Base-by-base conservation (phyloP, 1,140 invertebrate genomes). In the Leptinotarsa lineolata region DNA sequence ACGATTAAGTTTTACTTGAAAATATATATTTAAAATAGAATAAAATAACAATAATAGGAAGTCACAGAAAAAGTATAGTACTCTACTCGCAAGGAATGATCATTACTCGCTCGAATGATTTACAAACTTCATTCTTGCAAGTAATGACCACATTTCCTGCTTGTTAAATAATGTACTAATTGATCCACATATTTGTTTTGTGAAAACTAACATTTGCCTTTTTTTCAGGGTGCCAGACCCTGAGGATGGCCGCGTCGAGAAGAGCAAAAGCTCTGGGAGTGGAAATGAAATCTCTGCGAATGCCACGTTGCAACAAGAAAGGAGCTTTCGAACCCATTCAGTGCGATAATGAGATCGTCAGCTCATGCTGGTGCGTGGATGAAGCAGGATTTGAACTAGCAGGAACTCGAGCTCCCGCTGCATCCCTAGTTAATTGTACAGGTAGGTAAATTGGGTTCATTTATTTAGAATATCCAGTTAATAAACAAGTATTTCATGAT, bases 311-410 rank as follows among this genome's bases (percentile, higher is more conserved):
- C 79, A 86, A 88, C 78, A 84, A 85, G 5, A 88, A 89, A 18
- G 93, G 93, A 4, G 90, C 91, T 72, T 95, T 94, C 78, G 92
- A 93, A 80, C 85, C 87, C 24, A 86, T 95, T 16, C 94, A 95
- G 82, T 95, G 93, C 79, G 88, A 89, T 45, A 89, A 90, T 46
- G 88, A 88, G 45, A 88, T 88, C 44, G 86, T 89, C 63, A 89
- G 87, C 74, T 86, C 86, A n/a, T 95, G 93, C 80, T 95, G 92
- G 92, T 95, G 94, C 81, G 92, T 95, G 5, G 92, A 95, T 81
- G 86, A 90, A 72, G 88, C 91, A 65, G 94, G 94, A 1, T 91
- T 90, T 77, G 94, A 95, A 85, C 75, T 93, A 22, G 87, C 92
- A 0, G 93, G 93, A 46, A 95, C 93, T 0, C 86, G 92, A 46